These are phyloP conservation scores for Tetranychus truncatus DNA, from an alignment of 2,888 invertebrate genomes.

Conservation along the genomic window DNA sequence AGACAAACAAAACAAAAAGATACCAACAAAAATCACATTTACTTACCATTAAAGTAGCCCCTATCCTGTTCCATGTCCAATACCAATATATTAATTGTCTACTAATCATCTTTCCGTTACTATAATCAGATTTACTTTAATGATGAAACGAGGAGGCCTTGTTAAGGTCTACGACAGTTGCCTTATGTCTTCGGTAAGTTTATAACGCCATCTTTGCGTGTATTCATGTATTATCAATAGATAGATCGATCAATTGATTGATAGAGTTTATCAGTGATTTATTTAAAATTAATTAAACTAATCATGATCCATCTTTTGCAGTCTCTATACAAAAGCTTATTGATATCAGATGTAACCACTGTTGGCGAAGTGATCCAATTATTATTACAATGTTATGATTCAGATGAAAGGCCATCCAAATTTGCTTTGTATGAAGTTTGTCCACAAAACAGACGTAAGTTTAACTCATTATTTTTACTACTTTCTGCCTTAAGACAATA, in stretches of 20 bases:
- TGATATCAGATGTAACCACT: slow-evolving; percentile 71
- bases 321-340: slow-evolving; percentile 74
- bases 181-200: slow-evolving; percentile 48
- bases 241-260: no score
- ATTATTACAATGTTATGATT: slow-evolving; percentile 63
- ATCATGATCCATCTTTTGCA: neutral
- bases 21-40: no score
- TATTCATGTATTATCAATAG: no score
- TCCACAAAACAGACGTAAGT: slow-evolving; percentile 27
- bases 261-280: no score
- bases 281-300: neutral
- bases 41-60: no score
- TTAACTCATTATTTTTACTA: no score
- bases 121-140: slow-evolving; percentile 47
- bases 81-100: no score
- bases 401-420: slow-evolving; percentile 60
- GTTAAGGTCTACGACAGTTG: slow-evolving; percentile 81
- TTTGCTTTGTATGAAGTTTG: slow-evolving; percentile 69
- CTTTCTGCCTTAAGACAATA: no score
- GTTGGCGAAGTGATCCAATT: slow-evolving; percentile 47
- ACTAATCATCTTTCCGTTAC: neutral
- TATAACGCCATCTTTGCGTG: neutral
- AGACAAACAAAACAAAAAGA: no score
- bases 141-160: slow-evolving; percentile 70
- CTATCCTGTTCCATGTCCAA: no score